phyloP scores from a whole-genome alignment of 2,113 vertebrate species.

The Chrysemys picta region DNA sequence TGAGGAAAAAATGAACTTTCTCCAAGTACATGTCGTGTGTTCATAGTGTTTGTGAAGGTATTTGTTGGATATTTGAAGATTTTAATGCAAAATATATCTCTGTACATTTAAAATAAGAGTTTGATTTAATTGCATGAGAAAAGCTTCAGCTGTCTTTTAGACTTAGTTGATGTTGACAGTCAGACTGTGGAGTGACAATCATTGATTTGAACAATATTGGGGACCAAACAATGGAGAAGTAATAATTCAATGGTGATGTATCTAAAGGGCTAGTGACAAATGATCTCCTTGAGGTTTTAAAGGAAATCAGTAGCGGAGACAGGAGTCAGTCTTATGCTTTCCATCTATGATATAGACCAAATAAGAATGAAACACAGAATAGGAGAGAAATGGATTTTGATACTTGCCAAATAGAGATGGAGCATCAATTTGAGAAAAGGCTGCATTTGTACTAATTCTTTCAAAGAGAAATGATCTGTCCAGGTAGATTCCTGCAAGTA shows the following conservation, averaged over 20 bases:
- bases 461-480: background rate
- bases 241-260: accelerated
- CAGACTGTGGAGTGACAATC: background rate
- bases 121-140: conserved; percentile 15
- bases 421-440: background rate
- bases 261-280: background rate
- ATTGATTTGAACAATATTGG: background rate
- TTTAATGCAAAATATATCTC: background rate
- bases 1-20: background rate
- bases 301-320: background rate
- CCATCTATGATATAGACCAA: background rate
- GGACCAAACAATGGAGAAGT: background rate
- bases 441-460: background rate
- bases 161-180: background rate
- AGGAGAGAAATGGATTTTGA: background rate
- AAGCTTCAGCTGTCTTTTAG: background rate
- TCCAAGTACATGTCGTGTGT: background rate
- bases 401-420: background rate
- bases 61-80: background rate
- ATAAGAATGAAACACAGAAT: background rate
- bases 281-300: background rate
- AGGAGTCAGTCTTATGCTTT: background rate
- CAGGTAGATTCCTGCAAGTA: background rate
- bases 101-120: background rate
- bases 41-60: background rate